A percentile compares a stretch with the other conserved stretches of the same genome.
Conservation (phyloP, 2,113 vertebrate genomes). For the Trochalopteron elliotii region DNA sequence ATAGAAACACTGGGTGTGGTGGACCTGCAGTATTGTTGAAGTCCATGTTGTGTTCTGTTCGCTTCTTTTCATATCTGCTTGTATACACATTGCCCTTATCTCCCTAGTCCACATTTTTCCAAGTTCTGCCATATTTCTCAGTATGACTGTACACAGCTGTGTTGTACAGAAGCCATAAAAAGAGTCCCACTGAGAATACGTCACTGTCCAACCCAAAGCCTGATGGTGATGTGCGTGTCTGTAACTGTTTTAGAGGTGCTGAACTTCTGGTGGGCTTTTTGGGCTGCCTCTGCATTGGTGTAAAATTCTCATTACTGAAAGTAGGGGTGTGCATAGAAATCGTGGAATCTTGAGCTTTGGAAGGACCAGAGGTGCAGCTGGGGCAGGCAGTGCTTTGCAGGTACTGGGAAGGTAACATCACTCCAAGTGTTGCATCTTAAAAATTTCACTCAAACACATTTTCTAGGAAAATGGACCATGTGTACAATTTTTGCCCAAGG, state of each 20-base stretch:
- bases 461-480: background rate
- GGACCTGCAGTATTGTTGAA: background rate
- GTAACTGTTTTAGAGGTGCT: background rate
- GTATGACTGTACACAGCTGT: background rate
- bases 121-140: background rate
- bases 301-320: background rate
- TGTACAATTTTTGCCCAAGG: background rate
- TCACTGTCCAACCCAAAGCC: background rate
- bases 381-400: background rate
- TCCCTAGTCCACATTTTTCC: background rate
- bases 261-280: background rate
- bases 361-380: background rate
- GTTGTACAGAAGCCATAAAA: background rate
- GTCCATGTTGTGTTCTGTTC: background rate
- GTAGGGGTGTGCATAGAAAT: background rate
- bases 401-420: background rate
- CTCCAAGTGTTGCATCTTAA: background rate
- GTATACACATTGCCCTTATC: background rate
- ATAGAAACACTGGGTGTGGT: background rate
- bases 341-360: accelerated
- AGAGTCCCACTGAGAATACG: background rate
- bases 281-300: background rate
- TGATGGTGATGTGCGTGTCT: background rate
- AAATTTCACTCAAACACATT: background rate
- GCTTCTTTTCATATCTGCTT: background rate